Evolutionary conservation across 64 coral and sea anemone species (phyloP), one percentile per base, ranked within the genome.

Genomic region (Stylophora pistillata): DNA sequence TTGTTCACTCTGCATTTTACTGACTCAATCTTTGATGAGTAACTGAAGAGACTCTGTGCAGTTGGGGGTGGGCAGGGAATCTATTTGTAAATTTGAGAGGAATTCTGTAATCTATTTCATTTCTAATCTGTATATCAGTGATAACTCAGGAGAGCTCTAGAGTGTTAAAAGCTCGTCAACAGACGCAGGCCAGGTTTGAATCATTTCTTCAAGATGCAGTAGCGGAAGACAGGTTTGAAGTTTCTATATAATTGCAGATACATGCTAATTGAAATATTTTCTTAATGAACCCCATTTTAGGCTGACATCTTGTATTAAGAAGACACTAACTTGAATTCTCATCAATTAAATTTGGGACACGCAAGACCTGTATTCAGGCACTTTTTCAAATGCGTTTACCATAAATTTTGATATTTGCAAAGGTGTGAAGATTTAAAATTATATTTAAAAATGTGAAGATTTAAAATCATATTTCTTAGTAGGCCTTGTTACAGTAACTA

Each of bases 181-280:
- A 86, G 75, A 96, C 87, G 58, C 88, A 90, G 70, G 94, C 91
- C 20, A 89, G 94, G 52, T 93, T 93, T 90, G 94, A 96, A 52
- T 96, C 91, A 66, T 96, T 96, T 74, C 81, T 96, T 30, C 94
- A 96, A 74, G 94, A 93, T 81, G 94, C 90, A 72, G 87, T 96
- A 29, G 87, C 90, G 55, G 94, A 93, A 52, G 71, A 96, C 23
- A 93, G 91, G 94, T 96, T 78, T 28, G 53, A 25, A 55, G 21
- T 66, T 55, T 13, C 27, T 56, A 20, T 30, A 16, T 73, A 31
- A 31, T 58, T 73, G 73, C 53, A 25, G 56, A 30, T 47, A 21
- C 14, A 25, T 31, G 16, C 30, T 29, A 0, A 18, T n/a, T n/a
- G n/a, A n/a, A n/a, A n/a, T n/a, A n/a, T n/a, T n/a, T n/a, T n/a